phyloP scores from a whole-genome alignment of 2,888 invertebrate species.

The Adelognathus sp. region DNA sequence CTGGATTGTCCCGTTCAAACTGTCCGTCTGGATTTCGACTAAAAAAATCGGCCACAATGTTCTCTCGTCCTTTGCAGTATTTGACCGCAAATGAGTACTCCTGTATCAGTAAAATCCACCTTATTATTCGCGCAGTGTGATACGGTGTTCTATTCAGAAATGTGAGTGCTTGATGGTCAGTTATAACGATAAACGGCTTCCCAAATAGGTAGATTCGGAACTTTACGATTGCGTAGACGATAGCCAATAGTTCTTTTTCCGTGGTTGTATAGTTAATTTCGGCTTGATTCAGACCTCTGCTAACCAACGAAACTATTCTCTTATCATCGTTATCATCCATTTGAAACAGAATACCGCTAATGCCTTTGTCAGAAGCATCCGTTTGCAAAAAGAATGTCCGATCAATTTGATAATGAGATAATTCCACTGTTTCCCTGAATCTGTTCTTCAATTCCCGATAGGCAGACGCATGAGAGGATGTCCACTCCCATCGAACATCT shows the following conservation, averaged over 20 bases:
- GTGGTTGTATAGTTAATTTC: conserved; percentile 33
- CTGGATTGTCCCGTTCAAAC: neutral
- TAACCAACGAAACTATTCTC: conserved; percentile 60
- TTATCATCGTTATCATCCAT: conserved; percentile 5
- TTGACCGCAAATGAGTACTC: conserved; percentile 11
- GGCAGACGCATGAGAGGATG: conserved; percentile 1
- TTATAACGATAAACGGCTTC: conserved; percentile 61
- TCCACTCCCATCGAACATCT: conserved; percentile 45
- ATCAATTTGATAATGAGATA: conserved; percentile 39
- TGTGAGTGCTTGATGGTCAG: conserved; percentile 48
- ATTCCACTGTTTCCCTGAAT: conserved; percentile 37
- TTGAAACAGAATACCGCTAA: conserved; percentile 59
- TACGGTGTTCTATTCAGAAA: conserved; percentile 59
- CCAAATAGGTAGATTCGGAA: conserved; percentile 61
- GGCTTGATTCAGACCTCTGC: conserved; percentile 48
- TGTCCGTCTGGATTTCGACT: conserved; percentile 9
- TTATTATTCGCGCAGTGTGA: neutral
- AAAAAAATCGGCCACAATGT: conserved; percentile 53
- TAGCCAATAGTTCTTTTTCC: conserved; percentile 28
- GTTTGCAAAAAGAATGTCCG: conserved; percentile 52
- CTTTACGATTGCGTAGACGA: conserved; percentile 56
- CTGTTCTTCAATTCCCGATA: conserved; percentile 44
- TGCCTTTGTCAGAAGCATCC: conserved; percentile 45
- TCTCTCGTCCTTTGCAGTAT: conserved; percentile 60
- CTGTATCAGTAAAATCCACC: conserved; percentile 29